Evolutionary conservation across 2,797 vertebrate genomes (phyloP), one percentile per base, ranked within the genome.

Genomic region (Lithobates sylvaticus): DNA sequence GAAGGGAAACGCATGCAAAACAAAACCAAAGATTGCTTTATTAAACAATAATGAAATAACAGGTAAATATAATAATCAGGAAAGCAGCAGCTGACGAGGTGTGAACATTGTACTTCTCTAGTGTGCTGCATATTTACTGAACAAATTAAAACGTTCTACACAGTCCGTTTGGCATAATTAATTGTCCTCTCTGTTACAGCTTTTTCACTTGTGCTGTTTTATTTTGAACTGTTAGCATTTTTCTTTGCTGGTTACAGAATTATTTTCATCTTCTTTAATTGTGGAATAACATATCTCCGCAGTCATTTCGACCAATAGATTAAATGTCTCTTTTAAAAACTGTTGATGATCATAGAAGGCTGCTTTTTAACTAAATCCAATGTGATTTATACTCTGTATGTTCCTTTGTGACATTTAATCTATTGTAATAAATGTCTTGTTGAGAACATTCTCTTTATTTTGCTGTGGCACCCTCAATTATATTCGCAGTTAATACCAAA

Each of bases 331-430:
- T 36, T 72, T 85, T 85, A 86, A 86, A 89, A 81, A 88, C 83
- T 81, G 75, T 72, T 65, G 73, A 15, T 85, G 73, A 78, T 89
- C 86, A 89, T 89, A 82, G 79, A 76, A 27, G 36, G 42, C 18
- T 23, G 75, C 61, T 82, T 89, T 76, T 75, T 84, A 86, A 90
- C 77, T 86, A 87, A 86, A 86, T 81, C 27, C 78, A 29, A 27
- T 69, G 76, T 69, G 84, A 21, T 87, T 90, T 83, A 86, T 88
- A 77, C 83, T 78, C 76, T 88, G 84, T 85, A 85, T 87, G 90
- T 88, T 84, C 67, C 12, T 85, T 74, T 36, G 39, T 74, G 73
- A 65, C 86, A 89, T 58, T 92, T 90, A 88, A 88, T 87, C 68
- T 86, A 87, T 9, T 89, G 89, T 86, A 67, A 67, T 18, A 12